Evolutionary conservation across 2,888 invertebrate species (phyloP).

Genomic region (Aspidiotus destructor): DNA sequence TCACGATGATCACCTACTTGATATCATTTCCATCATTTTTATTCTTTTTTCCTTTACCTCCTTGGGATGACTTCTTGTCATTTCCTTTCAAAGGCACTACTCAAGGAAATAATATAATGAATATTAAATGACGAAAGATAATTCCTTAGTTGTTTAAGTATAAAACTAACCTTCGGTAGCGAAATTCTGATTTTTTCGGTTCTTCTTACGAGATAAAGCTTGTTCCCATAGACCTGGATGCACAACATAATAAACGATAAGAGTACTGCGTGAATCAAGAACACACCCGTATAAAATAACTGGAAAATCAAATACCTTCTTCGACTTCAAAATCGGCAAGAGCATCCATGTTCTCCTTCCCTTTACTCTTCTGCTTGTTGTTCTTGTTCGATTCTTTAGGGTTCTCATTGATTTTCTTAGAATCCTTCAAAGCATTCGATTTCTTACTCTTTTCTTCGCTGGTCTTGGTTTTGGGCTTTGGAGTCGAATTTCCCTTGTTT

Average conservation of each 20-base stretch:
- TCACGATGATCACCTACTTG: not conserved
- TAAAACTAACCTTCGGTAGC: not conserved
- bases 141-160: not conserved
- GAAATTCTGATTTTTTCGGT: conserved; percentile 1
- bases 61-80: conserved; percentile 1
- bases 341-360: conserved; percentile 17
- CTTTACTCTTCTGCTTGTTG: conserved; percentile 17
- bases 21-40: not conserved
- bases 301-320: conserved; percentile 15
- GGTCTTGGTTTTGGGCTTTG: conserved; percentile 9
- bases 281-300: not conserved
- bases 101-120: not conserved
- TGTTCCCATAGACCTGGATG: conserved; percentile 24
- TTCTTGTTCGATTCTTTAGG: not conserved
- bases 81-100: not conserved
- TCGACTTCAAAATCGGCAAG: conserved; percentile 9
- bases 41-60: conserved; percentile 8
- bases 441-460: conserved; percentile 15
- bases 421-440: conserved; percentile 18
- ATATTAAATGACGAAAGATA: not conserved
- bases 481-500: not conserved
- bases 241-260: not conserved
- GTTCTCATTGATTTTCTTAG: conserved; percentile 16
- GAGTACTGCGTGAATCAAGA: not conserved
- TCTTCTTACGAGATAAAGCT: conserved; percentile 26